Base-by-base conservation (phyloP, 2,113 vertebrate species). In the Etia nguti region DNA sequence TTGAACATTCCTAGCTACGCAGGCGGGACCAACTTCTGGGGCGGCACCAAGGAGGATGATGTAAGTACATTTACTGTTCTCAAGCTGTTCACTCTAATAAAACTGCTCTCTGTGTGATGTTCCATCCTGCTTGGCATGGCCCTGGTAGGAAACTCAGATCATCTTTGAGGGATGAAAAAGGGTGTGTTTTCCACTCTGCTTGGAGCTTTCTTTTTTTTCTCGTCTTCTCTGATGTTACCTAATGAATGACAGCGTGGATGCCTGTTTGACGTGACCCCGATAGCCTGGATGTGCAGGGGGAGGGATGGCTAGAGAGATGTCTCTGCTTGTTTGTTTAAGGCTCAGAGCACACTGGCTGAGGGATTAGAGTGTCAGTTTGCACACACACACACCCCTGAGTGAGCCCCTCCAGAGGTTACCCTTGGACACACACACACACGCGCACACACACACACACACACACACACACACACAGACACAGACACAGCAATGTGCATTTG, bases 21-120 rank as follows among this genome's bases (percentile, higher is more conserved):
- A 2, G 98, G 98, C 60, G 98, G 98, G 82, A 99, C 98, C 84
- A 99, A 99, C 95, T 99, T 99, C 96, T 99, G 98, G 98, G 98
- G 98, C 18, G 98, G 98, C 93, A 99, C 98, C 86, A 99, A 99
- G 94, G 98, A 99, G 90, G 98, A 99, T 52, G 98, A 99, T 87
- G 98, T 99, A 96, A 98, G 98, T 98, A 50, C 70, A 70, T 36
- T n/a, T 26, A 59, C 59, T 11, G 26, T 13, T 6, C 31, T 9
- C 38, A 10, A 12, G 9, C 4, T 43, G 43, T 62, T 75, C 56
- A 31, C 82, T 50, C 46, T 77, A 56, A 5, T 50, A 54, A 82
- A 54, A 80, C 26, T 15, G 22, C 38, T 68, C 46, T 29, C 43
- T 75, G 20, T 46, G 62, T 73, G 54, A 57, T 55, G 81, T 31